Percentiles rank a stretch among this genome's conserved stretches.
phyloP scores from a whole-genome alignment of 1,140 invertebrate genomes.

The Leptonema lineaticorne region DNA sequence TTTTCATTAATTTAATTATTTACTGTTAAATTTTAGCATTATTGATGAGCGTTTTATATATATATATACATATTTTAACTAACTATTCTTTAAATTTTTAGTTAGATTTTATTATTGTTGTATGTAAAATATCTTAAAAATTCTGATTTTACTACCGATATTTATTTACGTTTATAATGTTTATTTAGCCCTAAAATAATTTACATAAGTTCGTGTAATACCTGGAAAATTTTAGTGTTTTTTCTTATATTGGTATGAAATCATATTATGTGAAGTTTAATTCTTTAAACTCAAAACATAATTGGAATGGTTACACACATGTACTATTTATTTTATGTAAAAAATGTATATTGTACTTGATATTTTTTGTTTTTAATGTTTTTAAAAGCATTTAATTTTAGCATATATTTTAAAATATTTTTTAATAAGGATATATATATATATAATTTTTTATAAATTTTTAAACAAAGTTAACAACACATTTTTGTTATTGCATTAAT shows the following conservation, averaged over 20 bases:
- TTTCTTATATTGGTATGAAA: background rate
- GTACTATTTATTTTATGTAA: background rate
- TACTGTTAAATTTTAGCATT: no score
- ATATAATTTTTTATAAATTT: background rate
- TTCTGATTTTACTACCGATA: background rate
- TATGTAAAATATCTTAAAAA: no score
- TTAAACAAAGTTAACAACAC: background rate
- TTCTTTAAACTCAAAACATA: conserved; percentile 5
- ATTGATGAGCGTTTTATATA: background rate
- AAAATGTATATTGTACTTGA: background rate
- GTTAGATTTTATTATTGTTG: no score
- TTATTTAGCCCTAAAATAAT: background rate
- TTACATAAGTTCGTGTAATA: background rate
- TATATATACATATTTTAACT: background rate
- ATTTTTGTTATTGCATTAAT: background rate
- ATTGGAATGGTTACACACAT: conserved; percentile 1
- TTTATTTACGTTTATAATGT: background rate
- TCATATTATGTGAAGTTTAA: conserved; percentile 5
- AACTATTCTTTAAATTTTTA: background rate
- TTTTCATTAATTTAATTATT: no score
- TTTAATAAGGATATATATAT: background rate
- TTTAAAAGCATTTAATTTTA: background rate
- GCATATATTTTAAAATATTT: background rate
- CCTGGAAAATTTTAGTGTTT: background rate
- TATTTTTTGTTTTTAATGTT: background rate